These are phyloP conservation scores for Parambassis ranga DNA, from an alignment of 2,797 vertebrate genomes.

Conservation along the genomic window DNA sequence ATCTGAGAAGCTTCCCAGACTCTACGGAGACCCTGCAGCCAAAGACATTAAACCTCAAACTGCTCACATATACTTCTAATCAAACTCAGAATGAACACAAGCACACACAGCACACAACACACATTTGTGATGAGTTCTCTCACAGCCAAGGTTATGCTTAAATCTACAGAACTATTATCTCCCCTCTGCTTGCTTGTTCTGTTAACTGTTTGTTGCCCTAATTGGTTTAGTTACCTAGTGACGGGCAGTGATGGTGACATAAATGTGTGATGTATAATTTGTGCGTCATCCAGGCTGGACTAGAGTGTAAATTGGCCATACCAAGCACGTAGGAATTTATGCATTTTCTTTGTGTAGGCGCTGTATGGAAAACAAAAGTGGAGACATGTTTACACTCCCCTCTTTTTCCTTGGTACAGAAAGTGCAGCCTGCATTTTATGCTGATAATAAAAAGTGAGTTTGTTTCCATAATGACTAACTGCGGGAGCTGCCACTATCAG, in stretches of 20 bases:
- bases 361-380: slow-evolving; percentile 34
- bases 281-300: too few species aligned
- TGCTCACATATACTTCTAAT: not conserved
- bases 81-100: not conserved
- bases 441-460: slow-evolving; percentile 54
- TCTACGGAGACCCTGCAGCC: not conserved
- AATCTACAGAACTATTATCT: too few species aligned
- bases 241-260: too few species aligned
- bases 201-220: too few species aligned
- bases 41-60: not conserved
- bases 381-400: slow-evolving; percentile 11
- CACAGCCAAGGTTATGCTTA: too few species aligned
- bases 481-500: slow-evolving; percentile 25
- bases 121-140: too few species aligned
- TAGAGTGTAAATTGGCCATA: not conserved
- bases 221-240: too few species aligned
- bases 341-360: not conserved
- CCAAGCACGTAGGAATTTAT: not conserved
- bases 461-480: slow-evolving; percentile 41
- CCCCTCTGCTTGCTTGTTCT: too few species aligned
- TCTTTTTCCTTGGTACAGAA: slow-evolving; percentile 11
- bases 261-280: too few species aligned
- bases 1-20: not conserved
- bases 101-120: too few species aligned
- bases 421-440: slow-evolving; percentile 40